Base-by-base conservation (phyloP, 2,797 vertebrate species). In the Amazonetta brasiliensis region DNA sequence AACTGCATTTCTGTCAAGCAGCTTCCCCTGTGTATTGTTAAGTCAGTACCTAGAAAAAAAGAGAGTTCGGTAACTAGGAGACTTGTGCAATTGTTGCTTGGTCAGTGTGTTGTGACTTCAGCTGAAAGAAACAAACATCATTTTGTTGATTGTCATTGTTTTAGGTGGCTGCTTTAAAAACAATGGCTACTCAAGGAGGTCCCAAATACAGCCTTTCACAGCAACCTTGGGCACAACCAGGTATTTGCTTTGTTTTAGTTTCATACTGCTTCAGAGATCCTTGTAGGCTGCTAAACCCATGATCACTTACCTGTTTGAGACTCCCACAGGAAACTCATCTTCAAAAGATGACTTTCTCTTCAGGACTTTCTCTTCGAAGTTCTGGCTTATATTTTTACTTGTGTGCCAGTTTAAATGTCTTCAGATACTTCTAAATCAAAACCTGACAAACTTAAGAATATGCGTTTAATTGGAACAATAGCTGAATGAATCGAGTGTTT, bases 161-260 rank as follows among this genome's bases (percentile, higher is more conserved):
- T 92, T 98, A 99, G 99, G 99, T 99, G 66, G 97, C 98, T 75
- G 99, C 99, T 69, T 97, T 99, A 84, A 99, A 99, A 98, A 98
- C 98, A 12, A 99, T 99, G 99, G 99, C 98, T 48, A 98, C 98
- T 91, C 98, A 99, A 97, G 99, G 99, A 94, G 99, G 99, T 48
- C 99, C 99, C 66, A 99, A 97, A 3, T 99, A 99, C 94, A 99
- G 98, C 80, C 98, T 99, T 63, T 98, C 99, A 13, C 98, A 99
- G 96, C 99, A 99, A 86, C 99, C 99, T 63, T 99, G 99, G 99
- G 99, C 99, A 2, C 99, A 99, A 87, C 99, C 99, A 98, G 99
- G 99, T 99, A 98, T 96, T 92, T 66, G 56, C 41, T 59, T 89
- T 89, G 43, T 23, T 90, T 90, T 74, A 16, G 69, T 25, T 56